Evolutionary conservation across 2,888 invertebrate genomes (phyloP).

Genomic region (Dolichopus griseipennis): DNA sequence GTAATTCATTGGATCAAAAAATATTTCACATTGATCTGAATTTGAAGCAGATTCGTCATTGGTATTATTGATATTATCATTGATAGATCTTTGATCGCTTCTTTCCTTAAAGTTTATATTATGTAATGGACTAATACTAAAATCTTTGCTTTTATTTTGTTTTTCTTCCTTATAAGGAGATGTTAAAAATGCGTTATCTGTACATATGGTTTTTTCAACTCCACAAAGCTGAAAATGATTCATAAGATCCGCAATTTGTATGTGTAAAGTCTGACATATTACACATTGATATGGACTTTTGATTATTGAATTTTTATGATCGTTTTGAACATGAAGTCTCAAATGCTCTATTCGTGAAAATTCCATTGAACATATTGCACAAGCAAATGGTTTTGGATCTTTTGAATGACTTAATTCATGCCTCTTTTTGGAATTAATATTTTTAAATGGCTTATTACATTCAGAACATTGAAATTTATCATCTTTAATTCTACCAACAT

Average conservation of each 20-base stretch:
- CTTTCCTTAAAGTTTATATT: neutral
- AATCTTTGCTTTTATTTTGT: too few relatives aligned
- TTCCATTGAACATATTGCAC: slow-evolving; percentile 14
- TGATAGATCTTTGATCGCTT: neutral
- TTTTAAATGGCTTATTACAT: slow-evolving; percentile 16
- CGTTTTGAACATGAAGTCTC: neutral
- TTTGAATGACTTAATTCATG: slow-evolving; percentile 18
- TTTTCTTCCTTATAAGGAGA: neutral
- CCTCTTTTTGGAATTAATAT: slow-evolving; percentile 15
- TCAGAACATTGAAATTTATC: slow-evolving; percentile 17
- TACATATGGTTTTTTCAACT: neutral
- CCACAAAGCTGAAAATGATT: neutral
- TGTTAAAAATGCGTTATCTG: neutral
- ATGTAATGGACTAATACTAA: neutral
- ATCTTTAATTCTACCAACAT: slow-evolving; percentile 11
- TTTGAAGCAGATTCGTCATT: too few relatives aligned
- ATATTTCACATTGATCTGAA: too few relatives aligned
- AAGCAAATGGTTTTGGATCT: slow-evolving; percentile 16
- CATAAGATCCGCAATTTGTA: neutral
- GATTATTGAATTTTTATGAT: neutral
- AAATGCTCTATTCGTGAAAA: neutral
- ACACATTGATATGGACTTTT: neutral
- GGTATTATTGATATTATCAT: too few relatives aligned
- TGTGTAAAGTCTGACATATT: neutral
- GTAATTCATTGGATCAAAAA: too few relatives aligned